Evolutionary conservation across 2,113 vertebrate genomes (phyloP).

Genomic region (Tachycineta bicolor): DNA sequence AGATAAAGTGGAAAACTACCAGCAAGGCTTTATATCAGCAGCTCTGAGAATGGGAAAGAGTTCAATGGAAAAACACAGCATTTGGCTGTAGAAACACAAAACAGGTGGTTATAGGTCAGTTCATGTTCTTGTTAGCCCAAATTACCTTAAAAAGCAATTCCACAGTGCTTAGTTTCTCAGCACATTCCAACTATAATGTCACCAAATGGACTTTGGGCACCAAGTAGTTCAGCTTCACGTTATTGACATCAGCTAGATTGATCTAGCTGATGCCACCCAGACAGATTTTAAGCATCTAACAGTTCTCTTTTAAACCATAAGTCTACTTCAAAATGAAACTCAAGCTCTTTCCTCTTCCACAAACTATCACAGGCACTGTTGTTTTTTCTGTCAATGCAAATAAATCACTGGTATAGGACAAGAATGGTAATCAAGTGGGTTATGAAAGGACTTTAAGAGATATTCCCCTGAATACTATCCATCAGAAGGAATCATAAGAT

Average conservation of each 20-base stretch:
- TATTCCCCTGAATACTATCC: not conserved
- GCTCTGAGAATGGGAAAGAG: not conserved
- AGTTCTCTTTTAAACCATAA: not conserved
- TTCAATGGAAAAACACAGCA: not conserved
- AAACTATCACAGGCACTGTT: not conserved
- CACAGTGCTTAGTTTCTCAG: not conserved
- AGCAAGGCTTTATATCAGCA: not conserved
- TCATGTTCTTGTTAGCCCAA: not conserved
- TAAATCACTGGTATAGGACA: not conserved
- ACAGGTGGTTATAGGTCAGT: conserved; percentile 34
- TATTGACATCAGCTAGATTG: not conserved
- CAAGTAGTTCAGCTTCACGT: not conserved
- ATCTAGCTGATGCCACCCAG: not conserved
- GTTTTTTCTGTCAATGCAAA: not conserved
- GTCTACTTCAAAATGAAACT: not conserved
- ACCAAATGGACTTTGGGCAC: conserved; percentile 4
- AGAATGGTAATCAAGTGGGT: not conserved
- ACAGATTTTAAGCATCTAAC: not conserved
- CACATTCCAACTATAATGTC: not conserved
- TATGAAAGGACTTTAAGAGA: not conserved
- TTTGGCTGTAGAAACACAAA: conserved; percentile 13
- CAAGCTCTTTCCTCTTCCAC: not conserved
- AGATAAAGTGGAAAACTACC: not conserved
- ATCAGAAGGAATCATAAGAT: not conserved
- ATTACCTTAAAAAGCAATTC: conserved; percentile 24